These are phyloP conservation scores for Tinea trinotella DNA, from an alignment of 2,888 invertebrate genomes.

Conservation along the genomic window DNA sequence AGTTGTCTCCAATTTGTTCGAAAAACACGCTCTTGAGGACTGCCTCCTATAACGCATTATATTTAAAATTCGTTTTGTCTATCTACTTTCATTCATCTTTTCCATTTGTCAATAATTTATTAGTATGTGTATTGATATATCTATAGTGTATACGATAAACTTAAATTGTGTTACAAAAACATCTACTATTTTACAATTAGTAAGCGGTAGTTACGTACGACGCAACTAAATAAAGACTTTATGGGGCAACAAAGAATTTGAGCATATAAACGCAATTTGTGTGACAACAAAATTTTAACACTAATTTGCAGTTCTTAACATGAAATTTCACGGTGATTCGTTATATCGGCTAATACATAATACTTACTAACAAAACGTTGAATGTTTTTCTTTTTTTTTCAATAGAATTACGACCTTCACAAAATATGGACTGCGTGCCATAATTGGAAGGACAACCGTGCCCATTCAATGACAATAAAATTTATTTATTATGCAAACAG, in stretches of 20 bases:
- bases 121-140: too few relatives aligned
- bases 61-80: too few relatives aligned
- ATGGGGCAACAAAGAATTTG: conserved; percentile 4
- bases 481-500: conserved; percentile 1
- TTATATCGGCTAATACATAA: neutral
- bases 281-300: conserved; percentile 9
- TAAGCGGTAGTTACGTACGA: neutral
- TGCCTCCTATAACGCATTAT: too few relatives aligned
- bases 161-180: too few relatives aligned
- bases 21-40: too few relatives aligned
- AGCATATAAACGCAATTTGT: conserved; percentile 10
- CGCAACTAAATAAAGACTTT: neutral
- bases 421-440: conserved; percentile 4
- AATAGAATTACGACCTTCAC: conserved; percentile 2
- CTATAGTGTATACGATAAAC: too few relatives aligned
- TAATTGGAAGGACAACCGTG: conserved; percentile 11
- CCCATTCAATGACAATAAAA: conserved; percentile 15
- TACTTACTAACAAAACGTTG: neutral
- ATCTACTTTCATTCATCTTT: too few relatives aligned
- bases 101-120: too few relatives aligned
- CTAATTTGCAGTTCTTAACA: neutral
- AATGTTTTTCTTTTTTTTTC: conserved; percentile 15
- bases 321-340: conserved; percentile 10
- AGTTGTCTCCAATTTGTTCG: too few relatives aligned
- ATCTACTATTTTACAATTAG: too few relatives aligned